These are phyloP conservation scores for Bagarius yarrelli DNA, from an alignment of 2,113 vertebrate species.

Conservation along the genomic window DNA sequence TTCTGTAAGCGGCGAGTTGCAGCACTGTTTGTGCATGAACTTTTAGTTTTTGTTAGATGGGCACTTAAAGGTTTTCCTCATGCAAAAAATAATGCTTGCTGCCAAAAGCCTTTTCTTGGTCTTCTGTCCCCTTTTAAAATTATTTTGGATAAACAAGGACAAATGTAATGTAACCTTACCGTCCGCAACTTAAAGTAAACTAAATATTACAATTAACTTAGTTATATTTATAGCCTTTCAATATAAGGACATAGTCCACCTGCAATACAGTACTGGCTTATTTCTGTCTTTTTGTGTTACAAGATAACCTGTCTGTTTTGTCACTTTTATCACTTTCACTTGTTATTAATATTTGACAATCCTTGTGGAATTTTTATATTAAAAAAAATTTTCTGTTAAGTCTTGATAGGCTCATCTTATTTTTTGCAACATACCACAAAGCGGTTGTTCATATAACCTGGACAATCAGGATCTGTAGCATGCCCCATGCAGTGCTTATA, in stretches of 20 bases:
- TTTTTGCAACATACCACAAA: neutral
- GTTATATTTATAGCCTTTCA: neutral
- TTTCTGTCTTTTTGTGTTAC: neutral
- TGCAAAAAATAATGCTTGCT: neutral
- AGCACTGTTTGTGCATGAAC: constrained; percentile 14
- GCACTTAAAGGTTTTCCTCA: neutral
- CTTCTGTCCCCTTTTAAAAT: neutral
- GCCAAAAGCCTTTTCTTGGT: neutral
- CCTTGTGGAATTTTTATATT: neutral
- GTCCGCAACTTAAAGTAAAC: neutral
- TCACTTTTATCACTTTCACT: neutral
- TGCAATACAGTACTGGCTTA: neutral
- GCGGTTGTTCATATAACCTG: constrained; percentile 17
- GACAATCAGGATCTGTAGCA: neutral
- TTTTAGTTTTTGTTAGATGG: neutral
- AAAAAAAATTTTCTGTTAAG: neutral
- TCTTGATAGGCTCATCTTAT: neutral
- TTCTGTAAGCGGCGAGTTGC: constrained; percentile 4
- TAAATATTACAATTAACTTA: neutral
- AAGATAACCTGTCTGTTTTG: neutral
- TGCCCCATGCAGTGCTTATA: constrained; percentile 35
- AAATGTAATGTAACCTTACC: neutral
- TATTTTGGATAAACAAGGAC: neutral
- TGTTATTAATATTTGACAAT: too few species aligned
- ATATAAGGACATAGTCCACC: neutral